Conservation (phyloP, 2,113 vertebrate species). For the Reinhardtius hippoglossoides region DNA sequence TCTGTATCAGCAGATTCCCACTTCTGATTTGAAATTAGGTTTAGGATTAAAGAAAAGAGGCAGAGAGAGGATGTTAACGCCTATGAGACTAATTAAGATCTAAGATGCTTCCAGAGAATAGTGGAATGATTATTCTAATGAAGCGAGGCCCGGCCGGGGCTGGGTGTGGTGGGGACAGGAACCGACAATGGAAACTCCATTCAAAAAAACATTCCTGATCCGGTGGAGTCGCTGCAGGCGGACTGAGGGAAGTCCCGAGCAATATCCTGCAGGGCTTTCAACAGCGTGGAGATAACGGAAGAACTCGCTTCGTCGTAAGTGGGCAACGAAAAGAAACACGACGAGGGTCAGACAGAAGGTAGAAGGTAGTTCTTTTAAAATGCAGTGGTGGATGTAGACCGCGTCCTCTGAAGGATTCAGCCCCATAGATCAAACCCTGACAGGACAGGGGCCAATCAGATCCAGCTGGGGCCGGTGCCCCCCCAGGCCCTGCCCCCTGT, state of each 20-base stretch:
- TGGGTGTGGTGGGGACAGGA: conserved; percentile 22
- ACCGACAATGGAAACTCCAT: conserved; percentile 11
- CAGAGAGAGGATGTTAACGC: too few relatives aligned
- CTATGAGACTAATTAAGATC: too few relatives aligned
- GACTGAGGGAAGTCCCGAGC: neutral
- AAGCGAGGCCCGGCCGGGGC: neutral
- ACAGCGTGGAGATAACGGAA: conserved; percentile 1
- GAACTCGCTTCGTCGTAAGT: neutral
- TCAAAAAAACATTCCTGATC: conserved; percentile 21
- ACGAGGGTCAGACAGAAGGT: neutral
- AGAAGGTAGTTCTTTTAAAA: neutral
- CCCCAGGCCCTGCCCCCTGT: too few relatives aligned
- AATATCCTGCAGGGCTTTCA: conserved; percentile 41
- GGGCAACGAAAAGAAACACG: conserved; percentile 19
- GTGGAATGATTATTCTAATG: neutral
- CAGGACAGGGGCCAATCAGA: too few relatives aligned
- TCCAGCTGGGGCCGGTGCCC: too few relatives aligned
- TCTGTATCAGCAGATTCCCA: neutral
- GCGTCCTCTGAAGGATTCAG: too few relatives aligned
- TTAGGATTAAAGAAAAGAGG: neutral
- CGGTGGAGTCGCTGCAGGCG: neutral
- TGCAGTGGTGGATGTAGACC: neutral
- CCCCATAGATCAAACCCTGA: too few relatives aligned
- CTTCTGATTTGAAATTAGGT: neutral
- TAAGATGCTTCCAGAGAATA: neutral